Evolutionary conservation across 2,888 invertebrate genomes (phyloP), one percentile per base, ranked within the genome.

Genomic region (Gymnosoma rotundatum): DNA sequence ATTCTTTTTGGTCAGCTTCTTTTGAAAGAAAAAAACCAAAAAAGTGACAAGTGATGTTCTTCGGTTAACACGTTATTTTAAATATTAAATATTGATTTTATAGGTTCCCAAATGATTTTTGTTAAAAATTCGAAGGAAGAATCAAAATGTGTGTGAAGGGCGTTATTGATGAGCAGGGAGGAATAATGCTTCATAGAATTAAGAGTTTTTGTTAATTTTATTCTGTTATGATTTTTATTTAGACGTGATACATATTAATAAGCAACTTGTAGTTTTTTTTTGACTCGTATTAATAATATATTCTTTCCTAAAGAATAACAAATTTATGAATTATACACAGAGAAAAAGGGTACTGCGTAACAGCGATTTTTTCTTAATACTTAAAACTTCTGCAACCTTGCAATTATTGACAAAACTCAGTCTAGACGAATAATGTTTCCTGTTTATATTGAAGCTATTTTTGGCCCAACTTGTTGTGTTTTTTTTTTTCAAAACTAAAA

Each of bases 1-100:
- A 1, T 63, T 36, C 64, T 6, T 45, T 25, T 8, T 56, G n/a
- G 36, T 18, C 78, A 72, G 58, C 32, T 79, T 79, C 60, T 73
- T 73, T 56, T 25, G 38, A 72, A 54, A 58, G 9, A 63, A 20
- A 67, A 38, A 38, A 38, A 38, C 10, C 4, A 42, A 42, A 56
- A 61, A 63, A 61, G 36, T 74, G 69, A 80, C 74, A 69, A 74
- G 80, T 69, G 67, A 74, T 80, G 63, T 74, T 63, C 18, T 69
- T 18, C 50, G 25, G 52, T 70, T 45, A 81, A 70, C 75, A 75
- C 75, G 75, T 64, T 66, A 69, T 64, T 66, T 18, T 2, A 60
- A 72, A 56, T 56, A 38, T 50, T 8, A 32, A 60, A 56, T 61
- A 20, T 20, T 20, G 8, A 8, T 16, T 52, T 32, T 48, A 9